Conservation (phyloP, 2,888 invertebrate species). For the Deroplatys truncata region DNA sequence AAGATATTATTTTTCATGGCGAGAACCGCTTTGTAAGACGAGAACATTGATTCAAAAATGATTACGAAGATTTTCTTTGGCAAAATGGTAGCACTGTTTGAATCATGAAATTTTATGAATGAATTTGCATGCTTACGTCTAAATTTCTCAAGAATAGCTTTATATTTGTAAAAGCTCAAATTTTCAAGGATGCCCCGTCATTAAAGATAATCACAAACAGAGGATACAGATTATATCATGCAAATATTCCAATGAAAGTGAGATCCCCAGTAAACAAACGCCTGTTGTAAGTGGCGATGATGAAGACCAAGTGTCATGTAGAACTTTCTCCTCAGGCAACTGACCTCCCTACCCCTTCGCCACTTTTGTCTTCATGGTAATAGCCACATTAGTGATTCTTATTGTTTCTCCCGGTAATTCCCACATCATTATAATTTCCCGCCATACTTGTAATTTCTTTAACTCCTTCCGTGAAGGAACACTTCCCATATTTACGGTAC, state of each 20-base stretch:
- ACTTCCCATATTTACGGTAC: neutral
- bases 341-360: neutral
- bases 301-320: neutral
- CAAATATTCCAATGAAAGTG: neutral
- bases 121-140: too few species aligned
- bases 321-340: neutral
- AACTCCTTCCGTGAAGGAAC: neutral
- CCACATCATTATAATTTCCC: neutral
- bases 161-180: too few species aligned
- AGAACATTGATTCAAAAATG: too few species aligned
- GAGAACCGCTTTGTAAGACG: too few species aligned
- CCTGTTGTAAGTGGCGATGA: neutral
- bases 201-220: too few species aligned
- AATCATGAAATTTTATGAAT: too few species aligned
- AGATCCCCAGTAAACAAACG: neutral
- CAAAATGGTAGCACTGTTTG: too few species aligned
- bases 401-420: neutral
- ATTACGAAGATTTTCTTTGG: too few species aligned
- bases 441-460: neutral
- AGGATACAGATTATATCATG: too few species aligned
- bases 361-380: neutral
- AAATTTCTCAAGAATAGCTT: too few species aligned
- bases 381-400: neutral
- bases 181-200: too few species aligned
- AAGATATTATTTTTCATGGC: too few species aligned